Evolutionary conservation across 92 coral and sea anemone species (phyloP), one percentile per base, ranked within the genome.

Genomic region (Pocillopora meandrina): DNA sequence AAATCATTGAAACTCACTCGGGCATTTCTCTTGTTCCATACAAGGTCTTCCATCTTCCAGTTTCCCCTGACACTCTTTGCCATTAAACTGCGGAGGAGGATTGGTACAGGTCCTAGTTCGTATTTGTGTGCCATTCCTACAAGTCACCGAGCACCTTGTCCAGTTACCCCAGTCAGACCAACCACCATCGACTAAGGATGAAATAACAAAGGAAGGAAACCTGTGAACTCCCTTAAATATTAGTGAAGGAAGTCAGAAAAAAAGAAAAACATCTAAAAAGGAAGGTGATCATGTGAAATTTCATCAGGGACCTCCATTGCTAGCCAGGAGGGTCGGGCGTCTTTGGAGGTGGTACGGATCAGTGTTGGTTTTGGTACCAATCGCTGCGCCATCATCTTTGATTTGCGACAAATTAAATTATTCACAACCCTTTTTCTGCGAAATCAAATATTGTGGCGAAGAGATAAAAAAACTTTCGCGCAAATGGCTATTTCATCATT

Each of bases 121-220:
- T 2, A 26, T 20, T 66, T 77, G 76, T 34, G 13, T 21, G n/a
- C 88, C 88, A 10, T 56, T 77, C 34, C 58, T 75, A 66, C 88
- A 84, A 1, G 88, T 84, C 52, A 65, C 72, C 20, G 88, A 84
- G 58, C 88, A 84, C n/a, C 47, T 31, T 56, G 88, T 42, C 88
- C 88, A 84, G 73, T 76, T 77, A 18, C 88, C 82, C 88, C 88
- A 84, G 16, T 23, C 21, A 1, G 88, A 84, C 88, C 88, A 84
- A 14, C 83, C 83, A 26, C 88, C 88, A 64, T 84, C 61, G 52
- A 84, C 88, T 84, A 68, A 21, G 18, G 52, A 36, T 19, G 42
- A 35, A 65, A 71, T 5, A 71, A 42, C 4, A 42, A 42, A 42
- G 52, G 52, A 42, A 42, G 52, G 52, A 42, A 42, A 42, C 52